phyloP scores from a whole-genome alignment of 2,113 vertebrate species.

The Bubo blakistoni region DNA sequence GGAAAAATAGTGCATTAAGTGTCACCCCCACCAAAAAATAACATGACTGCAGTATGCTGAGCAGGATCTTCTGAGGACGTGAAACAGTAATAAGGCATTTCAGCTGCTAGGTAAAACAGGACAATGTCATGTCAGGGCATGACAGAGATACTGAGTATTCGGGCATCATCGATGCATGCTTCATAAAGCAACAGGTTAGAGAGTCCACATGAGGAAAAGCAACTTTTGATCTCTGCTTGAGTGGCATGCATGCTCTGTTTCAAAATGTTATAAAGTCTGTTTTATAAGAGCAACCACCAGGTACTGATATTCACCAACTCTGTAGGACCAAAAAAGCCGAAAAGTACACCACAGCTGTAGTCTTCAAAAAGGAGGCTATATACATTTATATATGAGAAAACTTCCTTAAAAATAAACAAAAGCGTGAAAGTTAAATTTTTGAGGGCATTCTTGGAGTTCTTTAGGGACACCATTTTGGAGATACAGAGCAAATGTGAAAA shows the following conservation, averaged over 20 bases:
- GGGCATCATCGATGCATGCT: not conserved
- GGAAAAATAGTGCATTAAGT: not conserved
- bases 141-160: not conserved
- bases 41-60: not conserved
- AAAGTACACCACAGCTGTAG: not conserved
- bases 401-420: not conserved
- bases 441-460: not conserved
- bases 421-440: not conserved
- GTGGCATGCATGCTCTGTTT: fast-evolving
- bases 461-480: not conserved
- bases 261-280: not conserved
- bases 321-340: not conserved
- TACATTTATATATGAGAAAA: not conserved
- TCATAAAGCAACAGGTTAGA: not conserved
- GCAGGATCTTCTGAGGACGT: not conserved
- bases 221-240: not conserved
- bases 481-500: not conserved
- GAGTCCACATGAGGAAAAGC: not conserved
- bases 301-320: not conserved
- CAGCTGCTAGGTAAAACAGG: not conserved
- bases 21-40: not conserved
- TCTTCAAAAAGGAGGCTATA: not conserved
- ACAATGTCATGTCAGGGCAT: not conserved
- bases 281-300: not conserved
- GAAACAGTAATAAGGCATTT: not conserved